Percentiles rank a stretch among this genome's conserved stretches.
Conservation (phyloP, 2,797 vertebrate genomes). For the Malacoraja senta region DNA sequence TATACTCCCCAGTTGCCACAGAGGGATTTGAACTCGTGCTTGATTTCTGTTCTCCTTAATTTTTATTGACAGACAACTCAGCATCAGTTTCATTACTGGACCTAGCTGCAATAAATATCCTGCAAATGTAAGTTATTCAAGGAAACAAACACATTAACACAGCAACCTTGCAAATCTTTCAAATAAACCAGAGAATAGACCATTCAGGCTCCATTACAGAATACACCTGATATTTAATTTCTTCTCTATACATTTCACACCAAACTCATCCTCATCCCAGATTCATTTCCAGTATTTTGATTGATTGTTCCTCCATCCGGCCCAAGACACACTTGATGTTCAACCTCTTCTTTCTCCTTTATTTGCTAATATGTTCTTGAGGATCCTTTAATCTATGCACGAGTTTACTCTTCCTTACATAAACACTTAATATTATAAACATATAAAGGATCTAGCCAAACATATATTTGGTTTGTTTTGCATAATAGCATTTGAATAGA, state of each 20-base stretch:
- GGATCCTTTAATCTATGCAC: not conserved
- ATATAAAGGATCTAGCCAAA: not conserved
- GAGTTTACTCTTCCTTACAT: not conserved
- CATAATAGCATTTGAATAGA: not conserved
- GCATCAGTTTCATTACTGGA: not conserved
- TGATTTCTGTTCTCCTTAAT: not conserved
- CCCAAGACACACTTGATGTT: not conserved
- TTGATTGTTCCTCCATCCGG: not conserved
- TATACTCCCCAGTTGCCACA: too few species aligned
- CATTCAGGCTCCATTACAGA: not conserved
- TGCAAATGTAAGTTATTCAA: not conserved
- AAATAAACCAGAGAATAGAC: not conserved
- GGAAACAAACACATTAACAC: not conserved
- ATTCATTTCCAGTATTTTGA: not conserved
- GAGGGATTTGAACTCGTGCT: too few species aligned
- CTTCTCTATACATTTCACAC: not conserved
- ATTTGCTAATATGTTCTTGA: not conserved
- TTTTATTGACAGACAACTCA: too few species aligned
- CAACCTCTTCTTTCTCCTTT: not conserved
- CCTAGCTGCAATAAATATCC: not conserved
- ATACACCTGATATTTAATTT: not conserved
- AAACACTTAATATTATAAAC: not conserved
- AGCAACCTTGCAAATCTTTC: not conserved
- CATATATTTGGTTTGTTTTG: not conserved
- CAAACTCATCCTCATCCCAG: not conserved